Conservation (phyloP, 2,888 invertebrate species). For the Diadegma fenestrale region DNA sequence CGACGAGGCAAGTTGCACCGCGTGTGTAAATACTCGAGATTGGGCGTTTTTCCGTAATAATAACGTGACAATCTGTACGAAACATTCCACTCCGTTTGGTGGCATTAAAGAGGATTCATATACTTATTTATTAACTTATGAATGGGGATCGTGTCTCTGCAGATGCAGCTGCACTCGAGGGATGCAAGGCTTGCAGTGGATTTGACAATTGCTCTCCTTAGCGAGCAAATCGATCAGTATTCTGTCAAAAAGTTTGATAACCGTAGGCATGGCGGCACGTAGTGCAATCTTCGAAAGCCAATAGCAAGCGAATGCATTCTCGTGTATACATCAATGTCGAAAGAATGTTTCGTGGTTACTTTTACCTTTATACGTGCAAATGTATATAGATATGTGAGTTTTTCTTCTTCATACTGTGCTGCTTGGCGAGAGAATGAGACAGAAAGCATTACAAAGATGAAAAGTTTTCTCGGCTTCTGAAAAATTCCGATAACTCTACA, state of each 20-base stretch:
- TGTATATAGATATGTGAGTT: background rate
- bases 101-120: background rate
- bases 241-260: conserved; percentile 18
- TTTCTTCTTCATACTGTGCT: background rate
- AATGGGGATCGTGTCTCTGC: background rate
- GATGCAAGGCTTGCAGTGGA: background rate
- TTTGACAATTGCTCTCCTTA: conserved; percentile 11
- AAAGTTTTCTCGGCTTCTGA: conserved; percentile 54
- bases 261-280: conserved; percentile 2
- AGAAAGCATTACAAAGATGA: conserved; percentile 37
- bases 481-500: conserved; percentile 59
- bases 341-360: conserved; percentile 55
- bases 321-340: conserved; percentile 40
- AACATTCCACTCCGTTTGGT: too few relatives aligned
- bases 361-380: background rate
- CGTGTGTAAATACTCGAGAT: too few relatives aligned
- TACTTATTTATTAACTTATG: background rate
- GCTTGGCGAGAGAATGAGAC: background rate
- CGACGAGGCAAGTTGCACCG: too few relatives aligned
- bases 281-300: conserved; percentile 37
- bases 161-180: background rate
- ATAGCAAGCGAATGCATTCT: conserved; percentile 27
- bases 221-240: conserved; percentile 2
- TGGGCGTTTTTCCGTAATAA: too few relatives aligned
- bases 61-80: background rate